Conservation (phyloP, 1,140 invertebrate species). For the Rhopalosiphum padi region DNA sequence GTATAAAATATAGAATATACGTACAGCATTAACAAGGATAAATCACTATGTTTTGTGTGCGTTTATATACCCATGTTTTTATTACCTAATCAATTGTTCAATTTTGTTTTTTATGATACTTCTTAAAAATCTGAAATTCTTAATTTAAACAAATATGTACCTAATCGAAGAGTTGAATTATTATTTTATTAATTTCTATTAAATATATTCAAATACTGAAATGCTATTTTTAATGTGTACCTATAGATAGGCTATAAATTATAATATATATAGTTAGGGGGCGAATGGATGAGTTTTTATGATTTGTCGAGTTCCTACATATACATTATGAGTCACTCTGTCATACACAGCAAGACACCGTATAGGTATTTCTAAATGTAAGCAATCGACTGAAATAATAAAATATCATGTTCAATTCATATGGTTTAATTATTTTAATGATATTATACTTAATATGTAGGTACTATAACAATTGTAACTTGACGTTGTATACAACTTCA, state of each 20-base stretch:
- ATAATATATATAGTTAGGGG: not conserved
- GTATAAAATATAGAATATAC: not conserved
- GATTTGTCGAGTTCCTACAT: not conserved
- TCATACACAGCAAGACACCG: not conserved
- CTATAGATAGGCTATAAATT: too few species aligned
- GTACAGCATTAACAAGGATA: not conserved
- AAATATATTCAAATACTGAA: not conserved
- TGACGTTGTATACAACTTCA: not conserved
- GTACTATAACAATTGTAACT: too few species aligned
- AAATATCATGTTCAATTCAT: not conserved
- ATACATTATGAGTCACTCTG: not conserved
- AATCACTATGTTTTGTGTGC: not conserved
- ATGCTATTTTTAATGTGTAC: not conserved
- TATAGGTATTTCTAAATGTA: not conserved
- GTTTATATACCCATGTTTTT: not conserved
- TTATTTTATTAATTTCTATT: not conserved
- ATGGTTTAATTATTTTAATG: not conserved
- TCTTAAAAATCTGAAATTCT: not conserved
- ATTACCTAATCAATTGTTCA: not conserved
- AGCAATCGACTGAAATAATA: not conserved
- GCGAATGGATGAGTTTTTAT: not conserved
- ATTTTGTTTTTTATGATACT: not conserved
- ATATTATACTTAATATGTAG: not conserved
- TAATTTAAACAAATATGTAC: not conserved
- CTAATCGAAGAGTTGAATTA: not conserved